Base-by-base conservation (phyloP, 2,888 invertebrate genomes). In the Poecilus cupreus region DNA sequence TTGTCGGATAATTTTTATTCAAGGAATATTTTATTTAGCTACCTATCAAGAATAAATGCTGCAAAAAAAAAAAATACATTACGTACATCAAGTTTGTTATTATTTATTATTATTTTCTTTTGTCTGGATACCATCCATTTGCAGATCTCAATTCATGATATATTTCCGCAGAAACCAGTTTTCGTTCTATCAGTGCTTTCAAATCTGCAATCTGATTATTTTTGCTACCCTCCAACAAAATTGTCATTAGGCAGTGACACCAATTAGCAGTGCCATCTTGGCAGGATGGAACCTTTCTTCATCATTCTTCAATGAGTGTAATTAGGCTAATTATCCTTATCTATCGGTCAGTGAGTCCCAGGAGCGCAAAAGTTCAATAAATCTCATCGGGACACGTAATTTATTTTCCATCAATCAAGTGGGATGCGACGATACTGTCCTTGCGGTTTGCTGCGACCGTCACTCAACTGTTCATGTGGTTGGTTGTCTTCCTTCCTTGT, bases 321-420 rank as follows among this genome's bases (percentile, higher is more conserved):
- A 60, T 60, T 26, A 60, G 24, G 1, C 26, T 60, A 60, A 60
- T 60, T 60, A 60, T 60, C 60, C 26, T 24, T 70, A 70, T 39
- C 70, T 18, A 20, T 70, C 20, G 70, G 43, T 22, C 70, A 70
- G 70, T n/a, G 70, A 6, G 54, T 54, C 57, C n/a, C 10, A 54
- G 18, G 37, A 77, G 60, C 20, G 11, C 37, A 39, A 77, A 77
- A 60, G 60, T 77, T 77, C 77, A 77, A 77, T 77, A 77, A 77
- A 77, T 77, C 77, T 60, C 60, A 77, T 57, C 37, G 64, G 24
- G 60, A 26, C 60, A 43, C 20, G 77, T 77, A 77, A 77, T 77
- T 77, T 77, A 77, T 77, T 77, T 77, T 77, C 22, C 77, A 77
- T 77, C 77, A 77, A 77, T 77, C 77, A 77, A 60, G 26, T 26